Percentiles rank a stretch among this genome's conserved stretches.
Conservation (phyloP, 2,888 invertebrate genomes). For the Amphipyra berbera region DNA sequence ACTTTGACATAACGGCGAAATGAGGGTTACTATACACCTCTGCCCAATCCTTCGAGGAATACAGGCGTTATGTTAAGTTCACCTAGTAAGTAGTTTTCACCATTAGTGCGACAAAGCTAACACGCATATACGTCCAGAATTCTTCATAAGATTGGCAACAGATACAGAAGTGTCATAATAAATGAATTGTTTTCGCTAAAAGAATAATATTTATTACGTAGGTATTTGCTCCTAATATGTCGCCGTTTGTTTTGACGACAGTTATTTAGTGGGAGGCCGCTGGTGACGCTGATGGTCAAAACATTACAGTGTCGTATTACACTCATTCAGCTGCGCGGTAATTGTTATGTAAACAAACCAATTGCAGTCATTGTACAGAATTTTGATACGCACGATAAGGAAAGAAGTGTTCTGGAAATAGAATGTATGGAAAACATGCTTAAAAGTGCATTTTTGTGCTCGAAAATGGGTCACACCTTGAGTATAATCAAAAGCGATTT, state of each 20-base stretch:
- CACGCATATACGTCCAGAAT: background rate
- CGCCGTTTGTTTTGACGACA: conserved; percentile 20
- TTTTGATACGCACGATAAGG: conserved; percentile 11
- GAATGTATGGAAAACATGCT: background rate
- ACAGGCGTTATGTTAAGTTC: too few relatives aligned
- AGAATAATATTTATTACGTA: conserved; percentile 3
- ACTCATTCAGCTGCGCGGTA: conserved; percentile 17
- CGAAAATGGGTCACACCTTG: too few relatives aligned
- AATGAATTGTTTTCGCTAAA: background rate
- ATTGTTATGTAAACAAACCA: conserved; percentile 33
- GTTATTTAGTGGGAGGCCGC: conserved; percentile 20
- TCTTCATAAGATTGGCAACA: background rate
- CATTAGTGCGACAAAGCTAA: background rate
- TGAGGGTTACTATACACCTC: too few relatives aligned
- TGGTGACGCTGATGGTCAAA: conserved; percentile 26
- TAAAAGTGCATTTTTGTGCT: too few relatives aligned
- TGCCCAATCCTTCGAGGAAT: too few relatives aligned
- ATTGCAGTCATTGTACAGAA: conserved; percentile 10
- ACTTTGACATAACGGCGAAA: too few relatives aligned
- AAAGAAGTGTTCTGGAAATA: conserved; percentile 10
- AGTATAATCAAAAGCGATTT: too few relatives aligned
- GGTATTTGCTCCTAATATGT: background rate
- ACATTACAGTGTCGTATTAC: conserved; percentile 28
- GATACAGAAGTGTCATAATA: background rate
- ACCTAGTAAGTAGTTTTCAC: too few relatives aligned